Conservation (phyloP, 2,888 invertebrate genomes). For the Nomada flava region DNA sequence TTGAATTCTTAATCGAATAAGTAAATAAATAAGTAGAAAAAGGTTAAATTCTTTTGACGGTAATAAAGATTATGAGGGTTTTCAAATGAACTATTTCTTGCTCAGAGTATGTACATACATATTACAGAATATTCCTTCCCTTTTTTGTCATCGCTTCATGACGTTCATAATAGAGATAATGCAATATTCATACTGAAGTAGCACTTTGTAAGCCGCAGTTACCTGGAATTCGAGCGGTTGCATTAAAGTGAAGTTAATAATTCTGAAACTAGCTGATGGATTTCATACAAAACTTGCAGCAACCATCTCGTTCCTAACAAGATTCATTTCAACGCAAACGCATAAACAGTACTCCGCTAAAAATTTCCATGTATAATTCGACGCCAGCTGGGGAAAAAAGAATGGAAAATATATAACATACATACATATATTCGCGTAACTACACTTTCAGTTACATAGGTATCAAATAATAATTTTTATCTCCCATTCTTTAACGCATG, state of each 20-base stretch:
- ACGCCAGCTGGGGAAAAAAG: too few species aligned
- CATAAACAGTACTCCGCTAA: background rate
- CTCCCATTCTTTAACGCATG: slow-evolving; percentile 16
- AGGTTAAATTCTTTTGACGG: background rate
- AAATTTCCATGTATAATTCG: slow-evolving; percentile 24
- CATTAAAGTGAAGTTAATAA: slow-evolving; percentile 23
- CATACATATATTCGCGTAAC: background rate
- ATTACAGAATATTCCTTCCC: too few species aligned
- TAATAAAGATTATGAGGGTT: background rate
- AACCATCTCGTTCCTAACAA: slow-evolving; percentile 15
- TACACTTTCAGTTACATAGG: background rate
- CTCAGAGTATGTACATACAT: too few species aligned
- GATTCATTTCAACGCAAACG: slow-evolving; percentile 8
- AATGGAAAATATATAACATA: background rate
- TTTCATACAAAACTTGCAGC: background rate
- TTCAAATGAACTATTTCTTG: background rate
- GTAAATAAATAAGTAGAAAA: background rate
- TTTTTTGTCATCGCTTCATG: background rate
- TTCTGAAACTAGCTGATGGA: slow-evolving; percentile 13
- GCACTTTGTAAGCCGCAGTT: background rate
- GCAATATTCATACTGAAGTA: slow-evolving; percentile 5
- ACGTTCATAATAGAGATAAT: background rate
- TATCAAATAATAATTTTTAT: slow-evolving; percentile 33
- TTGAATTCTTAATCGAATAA: background rate
- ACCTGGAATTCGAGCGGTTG: background rate